A percentile compares a stretch with the other conserved stretches of the same genome.
Evolutionary conservation across 2,797 vertebrate species (phyloP).

Genomic region (Onychomys leucogaster): DNA sequence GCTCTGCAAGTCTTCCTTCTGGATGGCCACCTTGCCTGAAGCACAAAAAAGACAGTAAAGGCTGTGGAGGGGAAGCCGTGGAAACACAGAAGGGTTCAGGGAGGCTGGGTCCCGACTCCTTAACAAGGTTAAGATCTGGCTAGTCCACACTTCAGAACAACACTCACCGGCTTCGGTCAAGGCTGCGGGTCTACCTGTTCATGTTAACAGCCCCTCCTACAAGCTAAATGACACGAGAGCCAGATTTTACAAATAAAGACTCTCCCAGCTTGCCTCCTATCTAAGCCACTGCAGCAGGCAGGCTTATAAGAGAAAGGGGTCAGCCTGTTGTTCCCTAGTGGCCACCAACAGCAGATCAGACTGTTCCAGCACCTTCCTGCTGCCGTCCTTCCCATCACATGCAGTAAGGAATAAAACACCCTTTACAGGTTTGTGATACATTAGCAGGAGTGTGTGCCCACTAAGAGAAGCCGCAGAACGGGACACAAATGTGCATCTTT

Average conservation of each 20-base stretch:
- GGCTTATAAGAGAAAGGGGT: background rate
- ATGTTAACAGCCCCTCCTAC: background rate
- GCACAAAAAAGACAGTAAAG: background rate
- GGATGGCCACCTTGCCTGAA: conserved; percentile 97
- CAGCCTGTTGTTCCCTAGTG: background rate
- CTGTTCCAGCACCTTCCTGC: background rate
- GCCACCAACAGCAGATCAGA: background rate
- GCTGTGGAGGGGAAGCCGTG: background rate
- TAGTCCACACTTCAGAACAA: background rate
- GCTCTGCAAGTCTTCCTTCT: conserved; percentile 98
- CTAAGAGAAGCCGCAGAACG: background rate
- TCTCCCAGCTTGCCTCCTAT: background rate
- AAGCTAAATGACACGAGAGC: background rate
- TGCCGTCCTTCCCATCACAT: background rate
- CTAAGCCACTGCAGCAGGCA: background rate
- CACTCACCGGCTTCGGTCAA: background rate
- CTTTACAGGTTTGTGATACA: background rate
- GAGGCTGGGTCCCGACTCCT: background rate
- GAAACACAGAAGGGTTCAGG: background rate
- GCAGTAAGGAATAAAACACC: no score
- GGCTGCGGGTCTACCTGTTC: background rate
- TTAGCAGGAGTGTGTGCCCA: background rate
- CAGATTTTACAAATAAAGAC: background rate
- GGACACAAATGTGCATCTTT: background rate
- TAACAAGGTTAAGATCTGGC: no score